These are phyloP conservation scores for Yponomeuta malinellus DNA, from an alignment of 2,888 invertebrate genomes.

Conservation along the genomic window DNA sequence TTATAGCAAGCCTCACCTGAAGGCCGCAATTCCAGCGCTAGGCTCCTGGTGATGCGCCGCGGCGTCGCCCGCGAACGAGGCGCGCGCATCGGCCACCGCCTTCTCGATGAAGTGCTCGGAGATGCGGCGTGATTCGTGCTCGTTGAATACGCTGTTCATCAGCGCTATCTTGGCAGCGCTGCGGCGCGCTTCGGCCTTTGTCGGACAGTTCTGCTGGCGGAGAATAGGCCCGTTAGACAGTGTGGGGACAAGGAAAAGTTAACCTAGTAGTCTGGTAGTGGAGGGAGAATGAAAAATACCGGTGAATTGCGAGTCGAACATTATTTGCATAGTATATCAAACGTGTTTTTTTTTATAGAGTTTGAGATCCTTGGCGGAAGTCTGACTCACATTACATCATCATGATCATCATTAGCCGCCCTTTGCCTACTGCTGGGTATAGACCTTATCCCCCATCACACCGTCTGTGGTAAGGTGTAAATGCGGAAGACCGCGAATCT, in stretches of 20 bases:
- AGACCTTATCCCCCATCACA: no score
- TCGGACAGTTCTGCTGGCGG: constrained; percentile 87
- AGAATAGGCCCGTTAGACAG: background rate
- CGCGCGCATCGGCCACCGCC: constrained; percentile 93
- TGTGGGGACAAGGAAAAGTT: background rate
- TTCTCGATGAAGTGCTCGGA: constrained; percentile 96
- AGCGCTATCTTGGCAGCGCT: constrained; percentile 97
- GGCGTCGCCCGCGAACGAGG: constrained; percentile 85
- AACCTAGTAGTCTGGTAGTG: background rate
- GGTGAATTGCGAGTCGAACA: no score
- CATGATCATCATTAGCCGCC: no score
- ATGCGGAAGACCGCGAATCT: no score
- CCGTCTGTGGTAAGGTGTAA: no score
- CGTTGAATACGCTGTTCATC: constrained; percentile 98
- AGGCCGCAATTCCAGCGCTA: constrained; percentile 83
- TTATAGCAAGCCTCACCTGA: constrained; percentile 55
- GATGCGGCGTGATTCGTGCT: constrained; percentile 93
- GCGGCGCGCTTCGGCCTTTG: constrained; percentile 94
- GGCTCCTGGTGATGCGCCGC: constrained; percentile 78
- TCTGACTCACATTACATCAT: no score
- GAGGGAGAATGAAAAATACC: no score
- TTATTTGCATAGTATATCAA: no score
- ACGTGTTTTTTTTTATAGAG: no score
- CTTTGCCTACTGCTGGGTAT: no score
- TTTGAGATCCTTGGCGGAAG: no score